Base-by-base conservation (phyloP, 2,113 vertebrate species). In the Gadus macrocephalus region DNA sequence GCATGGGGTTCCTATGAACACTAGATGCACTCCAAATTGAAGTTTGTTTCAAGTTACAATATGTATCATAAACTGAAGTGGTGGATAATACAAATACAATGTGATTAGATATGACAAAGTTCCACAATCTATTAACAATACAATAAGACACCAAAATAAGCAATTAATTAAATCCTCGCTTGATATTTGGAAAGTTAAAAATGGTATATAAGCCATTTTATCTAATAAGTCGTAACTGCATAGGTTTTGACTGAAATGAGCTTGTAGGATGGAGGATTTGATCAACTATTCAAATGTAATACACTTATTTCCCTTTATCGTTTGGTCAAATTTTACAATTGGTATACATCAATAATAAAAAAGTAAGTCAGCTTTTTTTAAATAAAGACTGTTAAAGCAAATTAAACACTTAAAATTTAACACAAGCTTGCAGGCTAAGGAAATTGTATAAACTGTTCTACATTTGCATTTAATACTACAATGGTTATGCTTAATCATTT, bases 11-110 rank as follows among this genome's bases (percentile, higher is more conserved):
- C 90, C 94, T 93, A 94, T 93, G 94, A 91, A 92, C 74, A 89
- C 83, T 89, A 83, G 76, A 20, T 91, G 97, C 97, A 96, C 96
- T 98, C 95, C 97, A 94, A 95, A 92, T 91, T 78, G 95, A 98
- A 99, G 96, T 95, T 99, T 99, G 97, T 98, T 96, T 89, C 69
- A 89, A 81, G 78, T 89, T 88, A 89, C 79, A 90, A 88, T 83
- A 85, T 83, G 81, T 89, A 89, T 85, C 83, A 91, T 87, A 86
- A 85, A 79, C 68, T 63, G 74, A 78, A 68, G 81, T 25, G 81
- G 38, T 67, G 83, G 87, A 81, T 81, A 81, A 82, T 70, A 81
- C 20, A 78, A 76, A 70, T 70, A 72, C 38, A 83, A 65, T 81
- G 65, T 71, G 55, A 22, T 76, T 76, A 83, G 77, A 78, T 78